These are phyloP conservation scores for Chironex yamaguchii DNA, from an alignment of 30 jellyfish, hydroid and myxozoan genomes.

Conservation along the genomic window DNA sequence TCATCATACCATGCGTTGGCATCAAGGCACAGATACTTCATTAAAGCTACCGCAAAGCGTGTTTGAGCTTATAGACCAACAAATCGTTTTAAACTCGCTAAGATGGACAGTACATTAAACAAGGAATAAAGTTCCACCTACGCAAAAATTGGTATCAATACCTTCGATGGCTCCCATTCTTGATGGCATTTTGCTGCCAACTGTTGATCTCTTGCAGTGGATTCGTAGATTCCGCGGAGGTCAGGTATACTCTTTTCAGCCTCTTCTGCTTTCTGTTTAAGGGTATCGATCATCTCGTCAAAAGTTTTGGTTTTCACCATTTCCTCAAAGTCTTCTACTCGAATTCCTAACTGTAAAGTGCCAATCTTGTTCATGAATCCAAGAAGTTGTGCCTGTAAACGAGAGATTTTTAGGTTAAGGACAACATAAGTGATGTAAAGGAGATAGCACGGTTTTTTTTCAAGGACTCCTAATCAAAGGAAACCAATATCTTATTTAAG, in stretches of 20 bases:
- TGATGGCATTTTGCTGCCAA: conserved; percentile 71
- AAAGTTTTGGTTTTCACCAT: neutral
- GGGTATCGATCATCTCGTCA: conserved; percentile 18
- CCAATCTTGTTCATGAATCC: conserved; percentile 54
- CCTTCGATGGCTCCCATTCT: conserved; percentile 77
- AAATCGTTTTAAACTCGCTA: neutral
- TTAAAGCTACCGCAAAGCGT: too few species aligned
- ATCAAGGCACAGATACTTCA: too few species aligned
- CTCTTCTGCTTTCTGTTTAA: conserved; percentile 39
- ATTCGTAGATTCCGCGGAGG: conserved; percentile 39
- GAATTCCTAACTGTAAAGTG: conserved; percentile 38
- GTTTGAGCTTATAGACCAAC: too few species aligned
- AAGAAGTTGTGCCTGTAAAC: neutral
- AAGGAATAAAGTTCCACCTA: neutral
- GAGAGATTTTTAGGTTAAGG: too few species aligned
- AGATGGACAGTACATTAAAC: neutral
- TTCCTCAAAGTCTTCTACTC: conserved; percentile 39
- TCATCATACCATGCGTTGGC: too few species aligned
- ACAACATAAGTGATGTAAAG: too few species aligned
- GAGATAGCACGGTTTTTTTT: too few species aligned
- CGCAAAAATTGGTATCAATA: neutral
- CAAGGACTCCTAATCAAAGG: too few species aligned
- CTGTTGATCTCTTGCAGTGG: conserved; percentile 50
- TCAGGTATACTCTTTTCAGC: conserved; percentile 47
- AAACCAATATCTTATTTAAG: too few species aligned